These are phyloP conservation scores for Heterocephalus glaber DNA, from an alignment of 2,113 vertebrate genomes.

Conservation along the genomic window DNA sequence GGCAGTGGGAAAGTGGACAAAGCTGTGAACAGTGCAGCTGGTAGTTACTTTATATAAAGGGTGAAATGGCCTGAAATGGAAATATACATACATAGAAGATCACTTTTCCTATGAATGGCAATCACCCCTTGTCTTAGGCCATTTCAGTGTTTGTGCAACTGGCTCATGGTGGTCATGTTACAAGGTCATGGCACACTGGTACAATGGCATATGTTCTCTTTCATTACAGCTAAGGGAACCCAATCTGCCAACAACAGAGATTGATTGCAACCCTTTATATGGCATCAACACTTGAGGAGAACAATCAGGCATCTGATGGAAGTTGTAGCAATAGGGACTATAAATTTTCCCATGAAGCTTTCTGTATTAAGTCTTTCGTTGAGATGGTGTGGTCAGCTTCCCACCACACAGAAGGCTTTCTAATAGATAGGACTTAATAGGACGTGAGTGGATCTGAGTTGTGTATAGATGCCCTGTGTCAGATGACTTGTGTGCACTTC, in stretches of 20 bases:
- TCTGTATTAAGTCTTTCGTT: neutral
- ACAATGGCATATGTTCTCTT: neutral
- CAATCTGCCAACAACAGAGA: neutral
- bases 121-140: neutral
- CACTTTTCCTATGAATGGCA: neutral
- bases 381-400: neutral
- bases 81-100: neutral
- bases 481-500: neutral
- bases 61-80: neutral
- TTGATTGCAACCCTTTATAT: neutral
- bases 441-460: neutral
- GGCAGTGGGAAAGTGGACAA: neutral
- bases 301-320: neutral
- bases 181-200: neutral
- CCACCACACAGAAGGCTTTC: neutral
- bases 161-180: neutral
- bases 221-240: neutral
- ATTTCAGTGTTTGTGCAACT: neutral
- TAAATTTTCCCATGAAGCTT: neutral
- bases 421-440: neutral
- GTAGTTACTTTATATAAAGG: neutral
- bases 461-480: neutral
- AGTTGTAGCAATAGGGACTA: neutral
- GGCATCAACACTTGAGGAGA: neutral
- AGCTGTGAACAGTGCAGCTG: neutral